These are phyloP conservation scores for Euspilapteryx auroguttella DNA, from an alignment of 2,888 invertebrate species.

Conservation along the genomic window DNA sequence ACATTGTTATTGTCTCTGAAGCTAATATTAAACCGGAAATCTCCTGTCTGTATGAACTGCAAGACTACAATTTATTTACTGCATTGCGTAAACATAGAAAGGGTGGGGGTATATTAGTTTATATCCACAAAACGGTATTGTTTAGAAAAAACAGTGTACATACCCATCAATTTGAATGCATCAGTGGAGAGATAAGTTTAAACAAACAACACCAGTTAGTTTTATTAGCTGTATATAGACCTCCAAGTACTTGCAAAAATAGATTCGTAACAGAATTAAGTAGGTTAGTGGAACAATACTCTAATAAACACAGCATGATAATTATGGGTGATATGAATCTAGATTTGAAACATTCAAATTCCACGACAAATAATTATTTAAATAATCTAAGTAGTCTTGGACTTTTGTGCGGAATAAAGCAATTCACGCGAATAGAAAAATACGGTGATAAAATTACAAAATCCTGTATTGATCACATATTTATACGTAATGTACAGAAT, in stretches of 20 bases:
- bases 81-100: too few species aligned
- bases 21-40: constrained; percentile 5
- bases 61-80: too few species aligned
- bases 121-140: too few species aligned
- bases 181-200: constrained; percentile 1
- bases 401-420: constrained; percentile 4
- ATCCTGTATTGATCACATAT: constrained; percentile 8
- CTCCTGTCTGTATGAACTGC: too few species aligned
- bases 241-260: constrained; percentile 5
- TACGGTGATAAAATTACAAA: constrained; percentile 3
- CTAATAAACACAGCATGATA: neutral
- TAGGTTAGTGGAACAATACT: neutral
- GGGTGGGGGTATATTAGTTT: too few species aligned
- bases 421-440: constrained; percentile 7
- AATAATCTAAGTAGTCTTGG: constrained; percentile 4
- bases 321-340: constrained; percentile 7
- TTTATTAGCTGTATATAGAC: constrained; percentile 7
- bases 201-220: neutral
- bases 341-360: constrained; percentile 1
- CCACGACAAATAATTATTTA: neutral
- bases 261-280: constrained; percentile 4
- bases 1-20: constrained; percentile 6
- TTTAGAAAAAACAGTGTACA: too few species aligned
- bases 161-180: constrained; percentile 3
- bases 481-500: too few species aligned